Conservation (phyloP, 2,888 invertebrate genomes). For the Drosophila kanekoi region DNA sequence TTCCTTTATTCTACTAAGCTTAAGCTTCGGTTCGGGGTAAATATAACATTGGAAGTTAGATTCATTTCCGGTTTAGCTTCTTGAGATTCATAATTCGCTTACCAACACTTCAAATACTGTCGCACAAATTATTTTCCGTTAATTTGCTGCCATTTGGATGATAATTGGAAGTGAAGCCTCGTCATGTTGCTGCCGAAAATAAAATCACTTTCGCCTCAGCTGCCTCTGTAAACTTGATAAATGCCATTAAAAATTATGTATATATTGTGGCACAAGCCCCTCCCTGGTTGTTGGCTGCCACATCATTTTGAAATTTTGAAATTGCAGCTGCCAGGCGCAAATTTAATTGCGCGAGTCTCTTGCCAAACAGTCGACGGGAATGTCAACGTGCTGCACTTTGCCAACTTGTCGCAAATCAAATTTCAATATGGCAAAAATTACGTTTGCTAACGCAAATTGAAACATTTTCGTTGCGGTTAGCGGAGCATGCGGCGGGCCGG, state of each 20-base stretch:
- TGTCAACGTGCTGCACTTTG: conserved; percentile 59
- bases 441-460: conserved; percentile 62
- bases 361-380: conserved; percentile 61
- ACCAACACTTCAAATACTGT: neutral
- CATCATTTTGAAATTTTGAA: conserved; percentile 61
- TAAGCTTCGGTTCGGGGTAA: too few relatives aligned
- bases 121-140: neutral
- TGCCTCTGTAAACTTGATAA: conserved; percentile 23
- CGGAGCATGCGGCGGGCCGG: neutral
- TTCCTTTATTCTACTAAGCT: too few relatives aligned
- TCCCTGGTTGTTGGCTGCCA: conserved; percentile 30
- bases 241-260: conserved; percentile 71
- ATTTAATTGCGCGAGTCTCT: conserved; percentile 43
- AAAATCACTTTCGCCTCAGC: conserved; percentile 69
- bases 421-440: conserved; percentile 70
- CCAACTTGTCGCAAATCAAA: conserved; percentile 59
- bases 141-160: conserved; percentile 14
- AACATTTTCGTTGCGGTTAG: conserved; percentile 58
- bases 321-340: conserved; percentile 55
- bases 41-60: too few relatives aligned
- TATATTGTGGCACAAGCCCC: conserved; percentile 1
- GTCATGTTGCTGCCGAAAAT: conserved; percentile 48
- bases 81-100: conserved; percentile 1
- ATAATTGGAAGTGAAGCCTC: conserved; percentile 45
- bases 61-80: too few relatives aligned